These are phyloP conservation scores for Pristionchus pacificus DNA, from an alignment of 1,140 invertebrate genomes.

Conservation along the genomic window DNA sequence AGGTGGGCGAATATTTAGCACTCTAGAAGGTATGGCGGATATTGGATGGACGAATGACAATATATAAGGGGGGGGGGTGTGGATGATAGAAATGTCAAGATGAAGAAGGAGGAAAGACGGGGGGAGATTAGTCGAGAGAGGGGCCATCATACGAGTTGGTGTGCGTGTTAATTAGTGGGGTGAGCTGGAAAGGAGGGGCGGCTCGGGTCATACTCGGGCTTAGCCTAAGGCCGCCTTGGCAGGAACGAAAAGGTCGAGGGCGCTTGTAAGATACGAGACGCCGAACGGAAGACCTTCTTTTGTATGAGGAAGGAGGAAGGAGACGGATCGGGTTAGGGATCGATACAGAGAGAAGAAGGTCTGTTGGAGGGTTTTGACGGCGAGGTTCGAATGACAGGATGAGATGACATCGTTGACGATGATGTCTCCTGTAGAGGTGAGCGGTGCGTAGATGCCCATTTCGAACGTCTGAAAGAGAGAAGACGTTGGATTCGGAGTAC, in stretches of 20 bases:
- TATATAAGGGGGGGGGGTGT: not conserved
- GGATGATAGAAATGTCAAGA: not conserved
- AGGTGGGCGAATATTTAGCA: too few species aligned
- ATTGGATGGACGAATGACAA: not conserved
- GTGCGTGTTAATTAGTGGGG: not conserved
- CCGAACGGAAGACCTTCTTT: slow-evolving; percentile 23
- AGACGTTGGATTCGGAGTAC: not conserved
- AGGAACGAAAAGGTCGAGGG: slow-evolving; percentile 30
- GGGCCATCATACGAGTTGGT: not conserved
- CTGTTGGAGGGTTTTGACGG: slow-evolving; percentile 30
- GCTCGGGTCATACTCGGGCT: not conserved
- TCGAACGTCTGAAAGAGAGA: slow-evolving; percentile 12
- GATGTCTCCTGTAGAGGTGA: slow-evolving; percentile 35
- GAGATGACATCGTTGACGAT: slow-evolving; percentile 31
- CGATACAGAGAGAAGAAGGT: slow-evolving; percentile 32
- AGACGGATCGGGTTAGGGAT: slow-evolving; percentile 18
- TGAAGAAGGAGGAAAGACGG: not conserved
- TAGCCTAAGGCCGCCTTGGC: slow-evolving; percentile 5
- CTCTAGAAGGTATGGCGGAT: too few species aligned
- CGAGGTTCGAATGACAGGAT: slow-evolving; percentile 36
- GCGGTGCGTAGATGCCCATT: slow-evolving; percentile 33
- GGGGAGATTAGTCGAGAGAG: not conserved
- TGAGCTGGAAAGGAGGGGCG: not conserved
- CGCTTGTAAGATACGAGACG: slow-evolving; percentile 24
- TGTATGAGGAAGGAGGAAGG: not conserved